Evolutionary conservation across 2,888 invertebrate genomes (phyloP), one percentile per base, ranked within the genome.

Genomic region (Rhingia rostrata): DNA sequence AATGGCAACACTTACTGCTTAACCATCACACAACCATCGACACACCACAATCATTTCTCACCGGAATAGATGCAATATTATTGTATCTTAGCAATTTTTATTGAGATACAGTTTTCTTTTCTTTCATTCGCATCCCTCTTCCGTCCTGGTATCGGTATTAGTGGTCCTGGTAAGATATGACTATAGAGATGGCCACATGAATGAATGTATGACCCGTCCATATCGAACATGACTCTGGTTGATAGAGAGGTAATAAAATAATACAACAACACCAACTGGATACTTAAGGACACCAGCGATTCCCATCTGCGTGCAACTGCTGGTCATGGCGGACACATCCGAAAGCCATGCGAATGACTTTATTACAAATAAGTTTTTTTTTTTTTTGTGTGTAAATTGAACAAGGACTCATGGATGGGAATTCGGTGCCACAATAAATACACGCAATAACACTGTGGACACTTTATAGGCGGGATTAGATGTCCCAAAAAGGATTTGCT

Each of bases 211-310:
- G 53, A 61, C 77, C 77, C 77, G 54, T 77, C 67, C 47, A 61
- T 77, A 69, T 41, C 61, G 77, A 61, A 77, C 77, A 77, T 77
- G 67, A 77, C 67, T 77, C 53, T 60, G 47, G 12, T 35, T 77
- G 77, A 77, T 77, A 77, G 77, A 77, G 77, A 77, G 67, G 77
- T 67, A 67, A 77, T 77, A 77, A 77, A 69, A 77, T 77, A 77
- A 61, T 45, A 22, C 61, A 77, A 77, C 77, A 77, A 77, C 77
- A 77, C 77, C 75, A 60, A 67, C 45, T 53, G 61, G 67, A 69
- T 53, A 47, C 67, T 43, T 58, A 58, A 51, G 74, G 51, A 51
- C 60, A 58, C 75, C 33, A 60, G 12, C 39, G 58, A 51, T 53
- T 67, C 67, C 75, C 75, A 75, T 75, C 75, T 77, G 77, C 54